Percentiles rank a stretch among this genome's conserved stretches.
Evolutionary conservation across 1,140 invertebrate species (phyloP).

Genomic region (Bombyx mandarina): DNA sequence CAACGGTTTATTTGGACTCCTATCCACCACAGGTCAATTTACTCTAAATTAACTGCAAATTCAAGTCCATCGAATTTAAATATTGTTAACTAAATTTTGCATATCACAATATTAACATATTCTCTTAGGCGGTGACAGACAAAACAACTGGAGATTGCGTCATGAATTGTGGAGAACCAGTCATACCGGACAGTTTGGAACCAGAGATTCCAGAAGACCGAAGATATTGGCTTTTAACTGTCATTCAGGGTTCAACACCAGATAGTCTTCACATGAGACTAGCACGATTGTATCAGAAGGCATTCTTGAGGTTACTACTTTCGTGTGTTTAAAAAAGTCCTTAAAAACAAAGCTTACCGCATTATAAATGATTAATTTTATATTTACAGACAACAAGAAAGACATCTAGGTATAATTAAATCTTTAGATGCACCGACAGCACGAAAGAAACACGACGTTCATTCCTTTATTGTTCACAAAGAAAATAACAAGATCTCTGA

Average conservation of each 20-base stretch:
- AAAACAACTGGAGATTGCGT: conserved; percentile 56
- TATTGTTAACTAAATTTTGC: conserved; percentile 1
- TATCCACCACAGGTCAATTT: conserved; percentile 46
- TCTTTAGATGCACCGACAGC: conserved; percentile 52
- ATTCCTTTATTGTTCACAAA: conserved; percentile 56
- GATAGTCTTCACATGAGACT: conserved; percentile 73
- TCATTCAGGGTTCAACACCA: conserved; percentile 73
- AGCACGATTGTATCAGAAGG: conserved; percentile 75
- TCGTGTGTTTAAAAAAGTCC: neutral
- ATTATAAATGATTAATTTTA: neutral
- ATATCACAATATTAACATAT: neutral
- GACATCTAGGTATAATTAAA: conserved; percentile 76
- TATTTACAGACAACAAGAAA: conserved; percentile 77
- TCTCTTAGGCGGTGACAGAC: conserved; percentile 55
- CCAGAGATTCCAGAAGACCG: conserved; percentile 68
- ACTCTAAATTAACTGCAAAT: neutral
- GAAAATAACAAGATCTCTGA: conserved; percentile 24
- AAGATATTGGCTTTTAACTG: conserved; percentile 85
- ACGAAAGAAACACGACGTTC: conserved; percentile 62
- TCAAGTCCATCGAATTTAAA: neutral
- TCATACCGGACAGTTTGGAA: conserved; percentile 47
- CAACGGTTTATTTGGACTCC: conserved; percentile 74
- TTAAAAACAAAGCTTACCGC: neutral
- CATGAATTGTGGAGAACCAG: conserved; percentile 46
- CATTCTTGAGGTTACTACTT: conserved; percentile 68